Evolutionary conservation across 2,797 vertebrate species (phyloP).

Genomic region (Sebastes diploproa): DNA sequence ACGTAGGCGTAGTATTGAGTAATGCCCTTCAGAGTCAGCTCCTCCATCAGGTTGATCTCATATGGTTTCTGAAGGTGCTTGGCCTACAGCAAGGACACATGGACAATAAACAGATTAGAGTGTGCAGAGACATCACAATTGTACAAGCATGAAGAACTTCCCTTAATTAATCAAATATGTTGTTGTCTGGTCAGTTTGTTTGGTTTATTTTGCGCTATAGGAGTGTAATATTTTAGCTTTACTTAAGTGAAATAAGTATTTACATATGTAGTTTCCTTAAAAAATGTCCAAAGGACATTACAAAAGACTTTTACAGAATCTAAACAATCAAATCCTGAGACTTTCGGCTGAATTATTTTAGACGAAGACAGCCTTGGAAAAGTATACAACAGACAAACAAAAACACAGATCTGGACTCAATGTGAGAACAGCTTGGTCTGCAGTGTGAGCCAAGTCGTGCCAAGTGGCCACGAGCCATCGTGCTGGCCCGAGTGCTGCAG

Average conservation of each 20-base stretch:
- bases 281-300: background rate
- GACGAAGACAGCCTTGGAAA: background rate
- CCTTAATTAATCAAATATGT: background rate
- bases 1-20: constrained; percentile 88
- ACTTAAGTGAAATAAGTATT: background rate
- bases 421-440: constrained; percentile 34
- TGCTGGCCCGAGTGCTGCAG: constrained; percentile 8
- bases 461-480: constrained; percentile 53
- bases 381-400: constrained; percentile 8
- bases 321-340: background rate
- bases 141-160: background rate
- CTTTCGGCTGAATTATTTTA: background rate
- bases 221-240: background rate
- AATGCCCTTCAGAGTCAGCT: constrained; percentile 88
- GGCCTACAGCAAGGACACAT: constrained; percentile 55
- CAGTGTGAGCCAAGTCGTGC: constrained; percentile 9
- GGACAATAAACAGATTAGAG: background rate
- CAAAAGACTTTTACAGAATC: background rate
- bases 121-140: background rate
- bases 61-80: constrained; percentile 87
- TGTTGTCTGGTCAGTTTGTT: background rate
- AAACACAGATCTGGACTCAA: constrained; percentile 14
- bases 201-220: background rate
- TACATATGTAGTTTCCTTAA: background rate
- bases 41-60: constrained; percentile 90